Evolutionary conservation across 2,797 vertebrate genomes (phyloP).

Genomic region (Corythornis leucogaster): DNA sequence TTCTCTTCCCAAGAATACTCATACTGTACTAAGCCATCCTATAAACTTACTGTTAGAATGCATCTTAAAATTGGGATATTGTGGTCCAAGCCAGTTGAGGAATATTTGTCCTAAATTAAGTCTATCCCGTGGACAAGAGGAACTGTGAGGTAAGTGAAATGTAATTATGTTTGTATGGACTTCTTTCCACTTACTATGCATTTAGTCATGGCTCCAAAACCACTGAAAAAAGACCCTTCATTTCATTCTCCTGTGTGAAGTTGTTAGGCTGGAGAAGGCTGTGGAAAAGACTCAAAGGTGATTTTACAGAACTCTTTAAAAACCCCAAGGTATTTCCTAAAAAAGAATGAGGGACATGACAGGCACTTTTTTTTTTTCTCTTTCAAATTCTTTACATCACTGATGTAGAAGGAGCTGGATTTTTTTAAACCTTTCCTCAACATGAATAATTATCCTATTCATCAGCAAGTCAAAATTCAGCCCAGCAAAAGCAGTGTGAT

Average conservation of each 20-base stretch:
- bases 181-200: neutral
- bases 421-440: neutral
- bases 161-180: neutral
- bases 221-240: neutral
- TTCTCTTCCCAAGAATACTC: neutral
- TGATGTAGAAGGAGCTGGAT: fast-evolving
- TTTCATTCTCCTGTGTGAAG: neutral
- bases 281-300: neutral
- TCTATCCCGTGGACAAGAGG: neutral
- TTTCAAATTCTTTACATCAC: neutral
- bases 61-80: neutral
- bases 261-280: neutral
- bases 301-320: neutral
- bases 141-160: neutral
- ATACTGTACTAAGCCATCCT: neutral
- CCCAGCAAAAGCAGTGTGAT: neutral
- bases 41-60: neutral
- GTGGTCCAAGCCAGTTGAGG: neutral
- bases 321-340: neutral
- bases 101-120: neutral
- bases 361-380: neutral
- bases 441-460: neutral
- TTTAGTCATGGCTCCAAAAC: neutral
- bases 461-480: neutral
- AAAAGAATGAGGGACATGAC: neutral